Evolutionary conservation across 1,140 invertebrate genomes (phyloP), one percentile per base, ranked within the genome.

Genomic region (Protaetia brevitarsis): DNA sequence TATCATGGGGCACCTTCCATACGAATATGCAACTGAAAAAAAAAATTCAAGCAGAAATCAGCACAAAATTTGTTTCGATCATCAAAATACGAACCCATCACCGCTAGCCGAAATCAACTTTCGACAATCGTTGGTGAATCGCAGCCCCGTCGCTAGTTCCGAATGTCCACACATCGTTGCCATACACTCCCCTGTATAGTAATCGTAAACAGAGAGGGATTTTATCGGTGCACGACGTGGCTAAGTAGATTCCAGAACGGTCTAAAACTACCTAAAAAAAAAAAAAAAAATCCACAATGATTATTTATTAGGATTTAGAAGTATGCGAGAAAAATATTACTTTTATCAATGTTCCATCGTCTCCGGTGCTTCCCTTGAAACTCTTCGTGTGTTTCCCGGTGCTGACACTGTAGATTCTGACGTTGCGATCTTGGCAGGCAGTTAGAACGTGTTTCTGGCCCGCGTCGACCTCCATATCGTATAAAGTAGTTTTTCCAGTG

Each of bases 381-480:
- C 91, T 94, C 79, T 95, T 95, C 51, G 90, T 94, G 74, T 97
- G 94, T 78, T 97, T 93, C 2, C 92, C 94, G 72, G 89, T 93
- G 34, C 88, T 84, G 6, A 94, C 90, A 79, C 92, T 95, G 81
- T 97, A 98, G 26, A 98, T 91, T 21, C 96, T 85, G 23, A 99
- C 92, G 79, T 96, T 95, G 30, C 96, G 86, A 81, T 99, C 97
- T 74, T 91, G 88, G 78, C 97, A 98, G 27, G 96, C 97, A 3
- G 96, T 96, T 30, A 97, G 81, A 64, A 98, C 89, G 79, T 96
- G 92, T 72, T 95, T 91, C 57, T 94, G 89, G 64, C 90, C 89
- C 10, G 88, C 88, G 79, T 98, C 96, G 2, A 97, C 88, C 80
- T 96, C 95, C 94, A 99, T 96, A 78, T 98, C 96, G 79, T 98